Evolutionary conservation across 2,888 invertebrate genomes (phyloP).

Genomic region (Leucoptera coffeella): DNA sequence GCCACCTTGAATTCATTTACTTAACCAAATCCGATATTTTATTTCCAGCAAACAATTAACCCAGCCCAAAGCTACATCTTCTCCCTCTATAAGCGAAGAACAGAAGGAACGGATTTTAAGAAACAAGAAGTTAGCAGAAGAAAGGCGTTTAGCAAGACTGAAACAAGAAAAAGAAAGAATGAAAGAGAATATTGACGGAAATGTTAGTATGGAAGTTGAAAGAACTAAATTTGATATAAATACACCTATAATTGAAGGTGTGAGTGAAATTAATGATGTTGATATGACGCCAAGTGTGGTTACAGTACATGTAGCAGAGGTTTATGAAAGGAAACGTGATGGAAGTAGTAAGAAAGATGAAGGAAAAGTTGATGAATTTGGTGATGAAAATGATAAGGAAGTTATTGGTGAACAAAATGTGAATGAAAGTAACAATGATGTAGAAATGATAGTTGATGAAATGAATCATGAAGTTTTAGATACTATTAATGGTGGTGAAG

Average conservation of each 20-base stretch:
- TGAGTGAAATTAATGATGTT: background rate
- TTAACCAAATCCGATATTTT: too few species aligned
- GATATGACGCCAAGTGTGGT: too few species aligned
- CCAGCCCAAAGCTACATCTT: constrained; percentile 34
- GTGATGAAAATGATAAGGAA: background rate
- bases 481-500: background rate
- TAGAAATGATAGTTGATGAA: background rate
- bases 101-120: constrained; percentile 62
- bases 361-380: background rate
- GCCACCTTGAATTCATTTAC: too few species aligned
- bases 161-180: constrained; percentile 8
- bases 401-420: background rate
- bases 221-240: too few species aligned
- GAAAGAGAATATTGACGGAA: background rate
- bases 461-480: background rate
- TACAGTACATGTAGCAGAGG: background rate
- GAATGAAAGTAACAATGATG: background rate
- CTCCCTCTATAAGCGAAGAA: constrained; percentile 50
- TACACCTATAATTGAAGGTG: background rate
- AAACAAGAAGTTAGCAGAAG: constrained; percentile 61
- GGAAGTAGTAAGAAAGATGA: background rate
- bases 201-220: background rate
- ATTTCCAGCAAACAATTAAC: constrained; percentile 17
- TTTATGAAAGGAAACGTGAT: background rate
- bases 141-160: constrained; percentile 52